phyloP scores from a whole-genome alignment of 2,888 invertebrate species.

The Eristalis pertinax region DNA sequence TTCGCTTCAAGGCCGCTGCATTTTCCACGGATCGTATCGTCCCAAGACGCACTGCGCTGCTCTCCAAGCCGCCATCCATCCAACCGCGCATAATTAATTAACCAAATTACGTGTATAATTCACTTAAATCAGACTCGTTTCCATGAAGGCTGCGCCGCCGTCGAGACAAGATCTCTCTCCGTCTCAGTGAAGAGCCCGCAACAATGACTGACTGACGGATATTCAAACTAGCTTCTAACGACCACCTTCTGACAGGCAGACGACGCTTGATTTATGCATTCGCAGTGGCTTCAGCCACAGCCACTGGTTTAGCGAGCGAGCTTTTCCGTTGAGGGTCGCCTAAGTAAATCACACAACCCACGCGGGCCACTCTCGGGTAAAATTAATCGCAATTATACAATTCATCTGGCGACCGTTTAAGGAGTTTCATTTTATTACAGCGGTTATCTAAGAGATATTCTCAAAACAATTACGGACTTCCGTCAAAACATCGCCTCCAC shows the following conservation, averaged over 20 bases:
- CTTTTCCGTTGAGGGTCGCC: conserved; percentile 20
- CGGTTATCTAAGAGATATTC: conserved; percentile 45
- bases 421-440: conserved; percentile 52
- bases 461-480: conserved; percentile 62
- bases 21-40: neutral
- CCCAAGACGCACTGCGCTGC: neutral
- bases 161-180: neutral
- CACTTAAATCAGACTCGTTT: neutral
- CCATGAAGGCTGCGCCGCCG: neutral
- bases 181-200: neutral
- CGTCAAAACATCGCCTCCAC: conserved; percentile 51
- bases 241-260: neutral
- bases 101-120: conserved; percentile 6
- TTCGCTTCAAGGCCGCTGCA: neutral
- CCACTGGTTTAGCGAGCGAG: neutral
- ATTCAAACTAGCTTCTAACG: neutral
- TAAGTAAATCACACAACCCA: conserved; percentile 59
- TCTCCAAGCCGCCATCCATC: neutral
- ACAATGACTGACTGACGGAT: neutral
- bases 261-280: conserved; percentile 23
- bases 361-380: conserved; percentile 22
- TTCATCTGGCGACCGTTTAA: conserved; percentile 45
- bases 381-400: conserved; percentile 59
- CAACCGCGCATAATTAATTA: conserved; percentile 1
- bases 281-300: neutral